phyloP scores from a whole-genome alignment of 2,113 vertebrate species.

The Carettochelys insculpta region DNA sequence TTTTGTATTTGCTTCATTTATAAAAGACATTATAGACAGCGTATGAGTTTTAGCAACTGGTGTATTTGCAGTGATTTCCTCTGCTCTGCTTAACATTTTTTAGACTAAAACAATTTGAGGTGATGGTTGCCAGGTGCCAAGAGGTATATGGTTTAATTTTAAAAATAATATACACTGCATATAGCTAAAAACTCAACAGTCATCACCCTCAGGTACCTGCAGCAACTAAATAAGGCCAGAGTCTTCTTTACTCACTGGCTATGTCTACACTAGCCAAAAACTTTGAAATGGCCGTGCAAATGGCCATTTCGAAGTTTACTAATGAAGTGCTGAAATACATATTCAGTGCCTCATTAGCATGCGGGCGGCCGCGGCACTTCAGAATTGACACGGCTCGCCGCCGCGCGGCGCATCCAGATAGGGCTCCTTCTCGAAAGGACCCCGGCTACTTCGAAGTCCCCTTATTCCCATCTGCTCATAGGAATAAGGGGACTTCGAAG shows the following conservation, averaged over 20 bases:
- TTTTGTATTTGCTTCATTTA: neutral
- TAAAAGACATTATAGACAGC: neutral
- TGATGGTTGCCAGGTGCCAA: neutral
- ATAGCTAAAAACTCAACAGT: neutral
- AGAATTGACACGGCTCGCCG: too few relatives aligned
- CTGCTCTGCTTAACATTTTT: neutral
- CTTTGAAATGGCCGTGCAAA: too few relatives aligned
- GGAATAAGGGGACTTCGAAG: too few relatives aligned
- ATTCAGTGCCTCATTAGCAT: too few relatives aligned
- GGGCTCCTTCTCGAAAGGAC: too few relatives aligned
- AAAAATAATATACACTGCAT: neutral
- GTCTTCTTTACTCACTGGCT: neutral
- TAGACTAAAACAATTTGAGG: neutral
- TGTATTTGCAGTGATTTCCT: neutral
- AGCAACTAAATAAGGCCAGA: neutral
- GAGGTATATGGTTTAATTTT: neutral
- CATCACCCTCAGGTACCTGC: rapidly evolving
- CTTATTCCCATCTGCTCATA: too few relatives aligned
- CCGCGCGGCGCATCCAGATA: too few relatives aligned
- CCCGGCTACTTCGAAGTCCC: too few relatives aligned
- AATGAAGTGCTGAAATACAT: too few relatives aligned
- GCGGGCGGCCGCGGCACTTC: too few relatives aligned
- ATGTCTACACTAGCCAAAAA: too few relatives aligned
- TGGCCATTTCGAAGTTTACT: too few relatives aligned
- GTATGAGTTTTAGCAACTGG: neutral